phyloP scores from a whole-genome alignment of 2,888 invertebrate genomes.

The Sthenelais limicola region DNA sequence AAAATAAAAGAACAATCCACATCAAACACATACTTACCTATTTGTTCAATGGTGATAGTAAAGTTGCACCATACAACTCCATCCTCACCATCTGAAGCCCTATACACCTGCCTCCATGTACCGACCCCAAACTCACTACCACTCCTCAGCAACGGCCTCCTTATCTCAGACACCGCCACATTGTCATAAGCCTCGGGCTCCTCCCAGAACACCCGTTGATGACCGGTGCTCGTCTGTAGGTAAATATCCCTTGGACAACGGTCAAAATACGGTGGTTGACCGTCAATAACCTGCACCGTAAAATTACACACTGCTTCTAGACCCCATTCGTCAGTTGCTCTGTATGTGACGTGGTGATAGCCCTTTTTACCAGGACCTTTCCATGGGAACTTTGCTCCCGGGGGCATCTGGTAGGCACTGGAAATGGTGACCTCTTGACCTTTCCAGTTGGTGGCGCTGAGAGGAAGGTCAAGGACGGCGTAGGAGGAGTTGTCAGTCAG shows the following conservation, averaged over 20 bases:
- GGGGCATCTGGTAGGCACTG: slow-evolving; percentile 27
- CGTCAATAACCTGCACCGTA: slow-evolving; percentile 51
- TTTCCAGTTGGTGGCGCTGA: slow-evolving; percentile 24
- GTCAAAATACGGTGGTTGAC: slow-evolving; percentile 56
- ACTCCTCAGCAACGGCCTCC: slow-evolving; percentile 54
- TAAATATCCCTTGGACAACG: slow-evolving; percentile 59
- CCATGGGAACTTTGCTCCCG: slow-evolving; percentile 54
- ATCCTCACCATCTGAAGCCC: slow-evolving; percentile 59
- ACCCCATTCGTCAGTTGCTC: slow-evolving; percentile 56
- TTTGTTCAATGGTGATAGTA: slow-evolving; percentile 57
- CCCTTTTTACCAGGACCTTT: slow-evolving; percentile 54
- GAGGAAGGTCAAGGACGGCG: slow-evolving; percentile 44
- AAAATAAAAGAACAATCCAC: slow-evolving; percentile 9
- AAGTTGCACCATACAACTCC: slow-evolving; percentile 61
- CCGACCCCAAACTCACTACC: slow-evolving; percentile 56
- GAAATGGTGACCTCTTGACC: slow-evolving; percentile 25
- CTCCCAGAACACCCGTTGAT: slow-evolving; percentile 57
- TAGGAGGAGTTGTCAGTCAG: slow-evolving; percentile 52
- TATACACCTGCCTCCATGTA: slow-evolving; percentile 56
- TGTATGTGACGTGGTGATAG: slow-evolving; percentile 58
- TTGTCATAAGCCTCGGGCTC: slow-evolving; percentile 61
- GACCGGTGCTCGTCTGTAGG: slow-evolving; percentile 50
- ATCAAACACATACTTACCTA: slow-evolving; percentile 48
- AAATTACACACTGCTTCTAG: slow-evolving; percentile 59
- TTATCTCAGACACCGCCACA: slow-evolving; percentile 49